Base-by-base conservation (phyloP, 2,797 vertebrate species). In the Fratercula arctica region DNA sequence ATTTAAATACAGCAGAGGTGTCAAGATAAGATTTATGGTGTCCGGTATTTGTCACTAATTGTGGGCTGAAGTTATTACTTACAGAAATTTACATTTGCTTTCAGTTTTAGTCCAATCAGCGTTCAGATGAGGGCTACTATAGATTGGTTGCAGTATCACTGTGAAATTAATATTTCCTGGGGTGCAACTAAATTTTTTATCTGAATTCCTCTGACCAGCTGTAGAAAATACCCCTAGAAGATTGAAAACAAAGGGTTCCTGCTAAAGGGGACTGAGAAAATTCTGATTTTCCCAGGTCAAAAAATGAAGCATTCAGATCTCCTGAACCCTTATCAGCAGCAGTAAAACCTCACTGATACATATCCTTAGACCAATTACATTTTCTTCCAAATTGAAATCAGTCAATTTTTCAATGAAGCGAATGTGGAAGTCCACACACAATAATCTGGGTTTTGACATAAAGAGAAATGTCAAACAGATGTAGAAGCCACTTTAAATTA, bases 401-500 rank as follows among this genome's bases (percentile, higher is more conserved):
- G 13, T 37, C 16, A 7, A 14, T 33, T 91, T 72, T 57, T 43
- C 43, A 63, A 3, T n/a, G 45, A 81, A 35, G 24, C 14, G 37
- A 79, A 50, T 13, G 21, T 29, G 3, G 15, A 74, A 73, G 79
- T 81, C n/a, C 28, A 16, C 26, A 28, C 2, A 2, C 10, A 79
- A 3, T 25, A 16, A 84, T 85, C 28, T 54, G 56, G 4, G 13
- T 21, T 90, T 82, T 80, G 18, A 46, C 43, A 43, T 9, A 69
- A 63, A 67, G 12, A 74, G 14, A 33, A 95, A 83, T 60, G 54
- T 68, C 85, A 96, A 89, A 80, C 91, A 96, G 77, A 77, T 94
- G 93, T 50, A 94, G 68, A 64, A 93, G 25, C 8, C 13, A 29
- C 53, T 1, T 1, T 10, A 60, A 94, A 33, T 80, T 61, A 87